Conservation (phyloP, 2,797 vertebrate species). For the Xenopus petersii region DNA sequence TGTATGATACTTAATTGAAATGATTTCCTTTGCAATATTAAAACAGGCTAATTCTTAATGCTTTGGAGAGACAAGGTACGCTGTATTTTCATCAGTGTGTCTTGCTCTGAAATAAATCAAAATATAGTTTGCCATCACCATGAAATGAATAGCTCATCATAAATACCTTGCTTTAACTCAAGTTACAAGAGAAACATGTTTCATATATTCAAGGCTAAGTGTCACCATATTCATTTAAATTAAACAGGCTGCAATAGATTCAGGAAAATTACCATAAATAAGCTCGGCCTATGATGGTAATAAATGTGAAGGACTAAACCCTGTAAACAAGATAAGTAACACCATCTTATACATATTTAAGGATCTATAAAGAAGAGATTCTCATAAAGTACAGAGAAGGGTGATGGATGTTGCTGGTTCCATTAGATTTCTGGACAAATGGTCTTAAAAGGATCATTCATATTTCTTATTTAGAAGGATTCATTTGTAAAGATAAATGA, state of each 20-base stretch:
- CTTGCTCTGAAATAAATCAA: conserved; percentile 32
- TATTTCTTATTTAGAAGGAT: conserved; percentile 19
- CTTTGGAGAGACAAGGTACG: background rate
- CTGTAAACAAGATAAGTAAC: conserved; percentile 63
- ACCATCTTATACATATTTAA: conserved; percentile 59
- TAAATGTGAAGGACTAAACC: conserved; percentile 58
- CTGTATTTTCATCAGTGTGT: conserved; percentile 9
- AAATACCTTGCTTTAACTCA: conserved; percentile 56
- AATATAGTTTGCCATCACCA: conserved; percentile 49
- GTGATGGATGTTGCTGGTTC: conserved; percentile 57
- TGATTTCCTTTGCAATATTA: conserved; percentile 26
- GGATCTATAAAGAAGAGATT: conserved; percentile 51
- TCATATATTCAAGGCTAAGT: conserved; percentile 58
- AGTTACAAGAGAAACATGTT: conserved; percentile 52
- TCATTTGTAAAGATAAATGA: conserved; percentile 15
- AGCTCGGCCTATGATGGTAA: conserved; percentile 51
- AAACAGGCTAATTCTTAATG: conserved; percentile 9
- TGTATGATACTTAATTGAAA: conserved; percentile 18
- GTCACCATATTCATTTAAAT: conserved; percentile 52
- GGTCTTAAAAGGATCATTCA: conserved; percentile 5
- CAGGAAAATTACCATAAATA: conserved; percentile 61
- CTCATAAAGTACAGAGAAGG: conserved; percentile 54
- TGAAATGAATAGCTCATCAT: conserved; percentile 59
- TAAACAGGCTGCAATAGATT: conserved; percentile 60
- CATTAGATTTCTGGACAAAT: conserved; percentile 36